Conservation (phyloP, 2,797 vertebrate species). For the Dryobates pubescens region DNA sequence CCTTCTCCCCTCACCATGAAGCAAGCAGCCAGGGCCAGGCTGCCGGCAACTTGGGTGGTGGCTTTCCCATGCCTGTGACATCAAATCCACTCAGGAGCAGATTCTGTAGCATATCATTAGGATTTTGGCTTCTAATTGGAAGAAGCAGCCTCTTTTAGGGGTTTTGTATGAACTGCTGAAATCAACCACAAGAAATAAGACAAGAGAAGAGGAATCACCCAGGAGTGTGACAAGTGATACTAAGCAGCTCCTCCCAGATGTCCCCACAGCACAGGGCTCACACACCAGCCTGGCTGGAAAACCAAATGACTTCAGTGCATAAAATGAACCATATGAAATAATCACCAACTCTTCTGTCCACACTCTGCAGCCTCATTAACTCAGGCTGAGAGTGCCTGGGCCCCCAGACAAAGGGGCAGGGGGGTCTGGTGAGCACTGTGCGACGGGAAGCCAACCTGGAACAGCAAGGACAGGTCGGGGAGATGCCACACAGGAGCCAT, state of each 20-base stretch:
- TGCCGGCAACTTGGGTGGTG: slow-evolving; percentile 46
- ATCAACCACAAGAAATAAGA: slow-evolving; percentile 26
- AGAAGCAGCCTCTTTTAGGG: not conserved
- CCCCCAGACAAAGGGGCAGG: not conserved
- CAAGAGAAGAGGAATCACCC: not conserved
- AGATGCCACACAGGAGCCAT: not conserved
- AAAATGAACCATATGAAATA: slow-evolving; percentile 59
- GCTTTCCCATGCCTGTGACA: not conserved
- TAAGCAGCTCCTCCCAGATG: slow-evolving; percentile 49
- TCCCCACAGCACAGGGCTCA: not conserved
- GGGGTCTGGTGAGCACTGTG: not conserved
- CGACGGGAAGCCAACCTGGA: not conserved
- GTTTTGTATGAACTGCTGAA: not conserved
- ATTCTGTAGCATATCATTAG: not conserved
- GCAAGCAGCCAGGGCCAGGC: not conserved
- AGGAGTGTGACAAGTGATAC: slow-evolving; percentile 39
- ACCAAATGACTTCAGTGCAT: slow-evolving; percentile 55
- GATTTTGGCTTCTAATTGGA: not conserved
- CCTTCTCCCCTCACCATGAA: too few species aligned
- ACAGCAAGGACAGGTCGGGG: not conserved
- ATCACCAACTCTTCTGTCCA: slow-evolving; percentile 29
- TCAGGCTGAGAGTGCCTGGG: not conserved
- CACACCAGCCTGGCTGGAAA: not conserved
- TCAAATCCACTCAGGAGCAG: not conserved
- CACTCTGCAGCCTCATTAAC: not conserved